Conservation (phyloP, 2,113 vertebrate genomes). For the Upupa epops region DNA sequence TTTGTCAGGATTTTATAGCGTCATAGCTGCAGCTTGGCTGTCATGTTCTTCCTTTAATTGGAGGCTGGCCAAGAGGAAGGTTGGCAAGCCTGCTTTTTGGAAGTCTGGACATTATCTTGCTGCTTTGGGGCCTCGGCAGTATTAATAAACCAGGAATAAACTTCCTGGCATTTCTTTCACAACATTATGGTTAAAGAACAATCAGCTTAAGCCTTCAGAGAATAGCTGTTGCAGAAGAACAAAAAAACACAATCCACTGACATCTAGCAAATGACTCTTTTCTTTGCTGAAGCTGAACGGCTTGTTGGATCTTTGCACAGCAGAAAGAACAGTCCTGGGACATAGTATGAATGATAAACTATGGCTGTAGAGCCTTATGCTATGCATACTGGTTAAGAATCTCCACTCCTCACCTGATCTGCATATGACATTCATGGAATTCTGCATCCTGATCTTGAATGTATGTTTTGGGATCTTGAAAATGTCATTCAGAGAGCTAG, state of each 20-base stretch:
- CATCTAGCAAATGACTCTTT: not conserved
- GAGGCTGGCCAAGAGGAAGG: constrained; percentile 13
- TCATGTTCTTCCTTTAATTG: constrained; percentile 29
- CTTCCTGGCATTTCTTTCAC: constrained; percentile 54
- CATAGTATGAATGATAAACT: not conserved
- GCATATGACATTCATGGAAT: not conserved
- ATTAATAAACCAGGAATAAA: constrained; percentile 56
- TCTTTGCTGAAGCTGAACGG: not conserved
- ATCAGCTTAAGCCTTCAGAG: constrained; percentile 33
- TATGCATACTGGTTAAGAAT: not conserved
- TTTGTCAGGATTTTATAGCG: constrained; percentile 9
- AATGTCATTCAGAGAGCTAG: not conserved
- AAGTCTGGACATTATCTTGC: constrained; percentile 41
- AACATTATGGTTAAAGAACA: constrained; percentile 28
- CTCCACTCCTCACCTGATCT: not conserved
- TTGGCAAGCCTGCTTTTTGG: constrained; percentile 38
- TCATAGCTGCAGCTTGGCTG: constrained; percentile 23
- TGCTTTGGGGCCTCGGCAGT: constrained; percentile 33
- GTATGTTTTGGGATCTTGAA: not conserved
- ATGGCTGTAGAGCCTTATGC: not conserved
- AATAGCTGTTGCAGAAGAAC: constrained; percentile 13
- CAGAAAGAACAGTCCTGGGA: not conserved
- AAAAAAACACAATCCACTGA: constrained; percentile 9
- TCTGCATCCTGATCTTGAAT: not conserved
- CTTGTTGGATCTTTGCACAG: not conserved